A percentile compares a stretch with the other conserved stretches of the same genome.
Evolutionary conservation across 2,113 vertebrate species (phyloP).

Genomic region (Campylorhamphus procurvoides): DNA sequence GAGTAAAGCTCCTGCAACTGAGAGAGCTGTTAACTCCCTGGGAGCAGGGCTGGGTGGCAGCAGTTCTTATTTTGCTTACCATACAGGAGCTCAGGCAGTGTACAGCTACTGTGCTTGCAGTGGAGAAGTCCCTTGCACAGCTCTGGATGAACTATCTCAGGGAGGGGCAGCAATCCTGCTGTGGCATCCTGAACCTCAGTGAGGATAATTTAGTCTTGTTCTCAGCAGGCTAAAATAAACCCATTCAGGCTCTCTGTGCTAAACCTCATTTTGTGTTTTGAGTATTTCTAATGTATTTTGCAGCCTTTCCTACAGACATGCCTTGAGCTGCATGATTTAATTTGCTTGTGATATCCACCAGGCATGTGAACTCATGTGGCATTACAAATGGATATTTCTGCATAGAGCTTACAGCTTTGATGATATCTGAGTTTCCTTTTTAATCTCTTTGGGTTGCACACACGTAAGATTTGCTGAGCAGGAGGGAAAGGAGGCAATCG

Average conservation of each 20-base stretch:
- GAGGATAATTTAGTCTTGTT: not conserved
- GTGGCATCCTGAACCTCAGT: not conserved
- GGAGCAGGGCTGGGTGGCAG: not conserved
- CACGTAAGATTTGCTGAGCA: not conserved
- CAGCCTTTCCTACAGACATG: not conserved
- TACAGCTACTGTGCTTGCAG: not conserved
- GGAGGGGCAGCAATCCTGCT: not conserved
- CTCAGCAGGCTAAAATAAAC: not conserved
- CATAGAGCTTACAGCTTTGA: not conserved
- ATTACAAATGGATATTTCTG: not conserved
- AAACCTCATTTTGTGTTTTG: not conserved
- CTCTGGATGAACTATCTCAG: not conserved
- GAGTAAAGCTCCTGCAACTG: not conserved
- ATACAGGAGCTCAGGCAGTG: not conserved
- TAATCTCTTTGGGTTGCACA: not conserved
- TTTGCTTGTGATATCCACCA: not conserved
- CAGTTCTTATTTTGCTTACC: not conserved
- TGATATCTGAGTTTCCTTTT: not conserved
- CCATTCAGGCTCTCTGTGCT: not conserved
- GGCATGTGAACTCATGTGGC: not conserved
- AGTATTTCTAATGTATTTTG: constrained; percentile 1
- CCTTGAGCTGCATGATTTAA: not conserved
- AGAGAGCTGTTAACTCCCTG: not conserved
- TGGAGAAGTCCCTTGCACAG: not conserved
- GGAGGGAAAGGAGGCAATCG: not conserved